Conservation (phyloP, 2,888 invertebrate species). For the Brenthis ino region DNA sequence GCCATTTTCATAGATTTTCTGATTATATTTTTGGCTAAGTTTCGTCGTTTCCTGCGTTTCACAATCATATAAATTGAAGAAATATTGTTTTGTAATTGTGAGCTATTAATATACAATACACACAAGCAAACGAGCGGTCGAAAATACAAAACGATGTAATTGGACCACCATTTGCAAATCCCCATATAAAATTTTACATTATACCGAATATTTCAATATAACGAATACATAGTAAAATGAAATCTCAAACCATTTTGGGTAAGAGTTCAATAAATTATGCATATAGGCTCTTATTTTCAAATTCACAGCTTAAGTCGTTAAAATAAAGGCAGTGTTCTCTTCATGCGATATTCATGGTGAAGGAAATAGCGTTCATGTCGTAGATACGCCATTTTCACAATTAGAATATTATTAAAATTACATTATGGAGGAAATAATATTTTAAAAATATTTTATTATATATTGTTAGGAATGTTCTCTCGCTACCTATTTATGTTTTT, state of each 20-base stretch:
- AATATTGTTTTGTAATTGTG: too few relatives aligned
- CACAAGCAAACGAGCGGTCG: too few relatives aligned
- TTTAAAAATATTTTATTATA: not conserved
- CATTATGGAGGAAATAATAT: not conserved
- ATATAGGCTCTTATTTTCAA: constrained; percentile 45
- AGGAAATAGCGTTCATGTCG: constrained; percentile 39
- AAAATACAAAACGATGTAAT: too few relatives aligned
- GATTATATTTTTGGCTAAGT: too few relatives aligned
- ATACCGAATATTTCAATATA: constrained; percentile 4
- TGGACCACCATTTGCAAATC: too few relatives aligned
- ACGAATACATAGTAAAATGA: not conserved
- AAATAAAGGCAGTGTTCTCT: constrained; percentile 54
- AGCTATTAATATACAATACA: too few relatives aligned
- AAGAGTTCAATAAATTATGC: constrained; percentile 23
- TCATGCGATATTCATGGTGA: constrained; percentile 61
- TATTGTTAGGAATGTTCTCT: not conserved
- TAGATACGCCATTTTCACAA: constrained; percentile 32
- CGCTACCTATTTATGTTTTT: too few relatives aligned
- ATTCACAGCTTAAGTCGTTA: constrained; percentile 49
- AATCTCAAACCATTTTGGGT: constrained; percentile 9
- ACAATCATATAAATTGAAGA: too few relatives aligned
- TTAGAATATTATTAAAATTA: constrained; percentile 13
- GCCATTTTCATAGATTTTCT: too few relatives aligned
- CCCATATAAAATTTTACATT: not conserved
- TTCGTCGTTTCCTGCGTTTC: too few relatives aligned